Evolutionary conservation across 2,888 invertebrate genomes (phyloP).

Genomic region (Leptopilina drosophilae): DNA sequence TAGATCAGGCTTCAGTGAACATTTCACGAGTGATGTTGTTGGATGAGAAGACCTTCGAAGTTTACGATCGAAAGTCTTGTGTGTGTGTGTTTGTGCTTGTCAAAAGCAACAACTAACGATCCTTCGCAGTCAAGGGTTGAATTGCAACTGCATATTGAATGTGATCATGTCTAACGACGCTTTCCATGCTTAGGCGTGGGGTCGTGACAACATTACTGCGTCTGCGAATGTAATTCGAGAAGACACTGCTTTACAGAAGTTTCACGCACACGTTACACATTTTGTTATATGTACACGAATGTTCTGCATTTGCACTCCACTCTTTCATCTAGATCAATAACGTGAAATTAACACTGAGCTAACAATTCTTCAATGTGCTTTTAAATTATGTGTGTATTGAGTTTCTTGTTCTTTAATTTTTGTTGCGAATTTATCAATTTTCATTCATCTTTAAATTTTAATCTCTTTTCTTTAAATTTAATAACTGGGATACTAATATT

Average conservation of each 20-base stretch:
- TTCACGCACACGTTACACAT: constrained; percentile 40
- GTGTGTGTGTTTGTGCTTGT: constrained; percentile 9
- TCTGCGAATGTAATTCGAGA: constrained; percentile 66
- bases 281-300: background rate
- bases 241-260: constrained; percentile 52
- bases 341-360: constrained; percentile 23
- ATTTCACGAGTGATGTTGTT: constrained; percentile 26
- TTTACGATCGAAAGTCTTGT: constrained; percentile 46
- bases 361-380: background rate
- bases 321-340: constrained; percentile 39
- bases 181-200: constrained; percentile 57
- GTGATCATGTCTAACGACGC: constrained; percentile 55
- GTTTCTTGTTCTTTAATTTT: no score
- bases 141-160: constrained; percentile 57
- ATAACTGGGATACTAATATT: no score
- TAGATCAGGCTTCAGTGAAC: constrained; percentile 15
- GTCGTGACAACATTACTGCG: constrained; percentile 63
- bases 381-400: background rate
- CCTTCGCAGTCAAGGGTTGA: constrained; percentile 55
- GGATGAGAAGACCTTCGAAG: constrained; percentile 32
- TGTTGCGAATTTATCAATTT: no score
- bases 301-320: constrained; percentile 16
- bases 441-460: no score
- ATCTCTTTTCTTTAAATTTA: no score
- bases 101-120: constrained; percentile 53